Evolutionary conservation across 2,888 invertebrate genomes (phyloP), one percentile per base, ranked within the genome.

Genomic region (Pachliopta kotzebuea): DNA sequence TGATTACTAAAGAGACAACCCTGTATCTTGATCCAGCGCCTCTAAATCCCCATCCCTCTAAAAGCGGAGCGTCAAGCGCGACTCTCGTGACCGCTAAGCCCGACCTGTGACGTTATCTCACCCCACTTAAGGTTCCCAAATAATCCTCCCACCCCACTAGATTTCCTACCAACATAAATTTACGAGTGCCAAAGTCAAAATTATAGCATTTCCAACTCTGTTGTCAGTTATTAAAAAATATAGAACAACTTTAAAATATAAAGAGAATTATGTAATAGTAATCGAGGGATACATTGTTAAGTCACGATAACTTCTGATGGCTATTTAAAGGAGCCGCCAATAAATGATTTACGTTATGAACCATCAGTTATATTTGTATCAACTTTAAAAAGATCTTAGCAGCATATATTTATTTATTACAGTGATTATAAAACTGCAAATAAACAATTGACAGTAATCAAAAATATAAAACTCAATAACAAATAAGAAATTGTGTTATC

Each of bases 81-180:
- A 65, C 77, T 73, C 81, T 83, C 78, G 83, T 84, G 84, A 85
- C 86, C 88, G 84, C 89, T 88, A 88, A 87, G 87, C 88, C 69
- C 78, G 74, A 83, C 83, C 88, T 89, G 89, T 88, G 86, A 86
- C 88, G 83, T 88, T 88, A 90, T 90, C 89, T 72, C 74, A 69
- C 75, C 76, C 73, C 74, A 75, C 74, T 78, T 75, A 76, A 78
- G 79, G 76, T 70, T 69, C 69, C 53, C 69, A 50, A 67, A 69
- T 64, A 62, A 63, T 60, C 63, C 56, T 65, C 56, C 37, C 62
- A 62, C 70, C 63, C 67, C 64, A 63, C 55, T 69, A 73, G 69
- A 69, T 67, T 61, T 45, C 50, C 69, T 17, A 53, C 23, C 50
- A 53, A 56, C 20, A 4, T 57, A 11, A 65, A 56, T 64, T 17